Evolutionary conservation across 2,113 vertebrate species (phyloP).

Genomic region (Pelvicachromis taeniatus): DNA sequence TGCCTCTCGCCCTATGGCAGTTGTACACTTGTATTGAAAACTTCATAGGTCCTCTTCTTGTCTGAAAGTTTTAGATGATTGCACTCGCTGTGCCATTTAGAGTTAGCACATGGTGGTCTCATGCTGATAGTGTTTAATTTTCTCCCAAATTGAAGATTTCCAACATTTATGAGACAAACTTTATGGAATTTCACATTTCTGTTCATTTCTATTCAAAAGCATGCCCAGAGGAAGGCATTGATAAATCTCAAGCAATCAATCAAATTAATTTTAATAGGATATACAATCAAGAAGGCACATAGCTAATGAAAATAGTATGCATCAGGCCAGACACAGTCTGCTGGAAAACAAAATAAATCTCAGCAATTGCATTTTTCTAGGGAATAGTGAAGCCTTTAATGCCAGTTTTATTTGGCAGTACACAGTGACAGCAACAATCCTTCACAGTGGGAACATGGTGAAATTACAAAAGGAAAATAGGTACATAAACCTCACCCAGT

Average conservation of each 20-base stretch:
- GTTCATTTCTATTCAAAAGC: not conserved
- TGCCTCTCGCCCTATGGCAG: too few relatives aligned
- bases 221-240: not conserved
- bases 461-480: constrained; percentile 39
- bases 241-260: constrained; percentile 37
- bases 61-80: not conserved
- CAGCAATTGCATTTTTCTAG: constrained; percentile 6
- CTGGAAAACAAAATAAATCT: constrained; percentile 53
- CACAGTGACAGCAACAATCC: constrained; percentile 16
- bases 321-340: constrained; percentile 10
- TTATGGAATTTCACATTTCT: not conserved
- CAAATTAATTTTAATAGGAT: constrained; percentile 42
- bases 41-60: not conserved
- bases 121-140: not conserved
- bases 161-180: not conserved
- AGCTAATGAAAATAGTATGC: constrained; percentile 52
- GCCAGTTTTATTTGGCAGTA: constrained; percentile 47
- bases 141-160: not conserved
- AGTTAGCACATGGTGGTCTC: not conserved
- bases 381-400: constrained; percentile 36
- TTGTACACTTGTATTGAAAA: not conserved
- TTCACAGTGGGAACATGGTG: constrained; percentile 20
- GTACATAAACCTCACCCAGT: constrained; percentile 47
- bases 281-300: constrained; percentile 26
- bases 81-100: not conserved